Base-by-base conservation (phyloP, 2,888 invertebrate genomes). In the Nudaria mundana region DNA sequence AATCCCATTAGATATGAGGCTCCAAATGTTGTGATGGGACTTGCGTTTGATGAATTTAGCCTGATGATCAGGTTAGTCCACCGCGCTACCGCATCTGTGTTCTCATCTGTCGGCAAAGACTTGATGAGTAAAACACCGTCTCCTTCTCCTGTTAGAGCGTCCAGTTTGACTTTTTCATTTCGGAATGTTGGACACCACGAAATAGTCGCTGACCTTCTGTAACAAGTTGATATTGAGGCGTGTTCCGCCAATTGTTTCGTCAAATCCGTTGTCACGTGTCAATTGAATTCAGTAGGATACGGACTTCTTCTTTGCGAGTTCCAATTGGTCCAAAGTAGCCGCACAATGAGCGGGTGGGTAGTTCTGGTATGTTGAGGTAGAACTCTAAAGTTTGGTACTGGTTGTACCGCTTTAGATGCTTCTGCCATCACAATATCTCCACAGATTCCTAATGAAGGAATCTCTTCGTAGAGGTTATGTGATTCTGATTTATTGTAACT, bases 391-490 rank as follows among this genome's bases (percentile, higher is more conserved):
- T 32, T 32, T 23, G 30, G 32, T 23, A 12, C 22, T n/a, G 32
- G 32, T 5, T 23, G 12, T n/a, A 23, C 18, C 23, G 20, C 14
- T 7, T 22, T 23, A 3, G 32, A 22, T n/a, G 32, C 6, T 20
- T 20, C 23, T 8, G 32, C 32, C 32, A 32, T 32, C 5, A 32
- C 8, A 1, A 32, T n/a, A 14, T 32, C 32, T 32, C 32, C 30
- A 20, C 30, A 30, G 20, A 30, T 20, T 2, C 30, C 30, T 7
- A 30, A 12, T 1, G 23, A 23, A 1, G 32, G 32, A 6, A 32
- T 32, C 23, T 32, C 32, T 32, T 32, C 32, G 33, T 33, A 33
- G 13, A 33, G 33, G 16, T 24, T 24, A 7, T 24, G 33, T 5
- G 33, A 4, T 3, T 1, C 14, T 6, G n/a, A 5, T 7, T 24